Evolutionary conservation across 2,888 invertebrate species (phyloP), one percentile per base, ranked within the genome.

Genomic region (Mimas tiliae): DNA sequence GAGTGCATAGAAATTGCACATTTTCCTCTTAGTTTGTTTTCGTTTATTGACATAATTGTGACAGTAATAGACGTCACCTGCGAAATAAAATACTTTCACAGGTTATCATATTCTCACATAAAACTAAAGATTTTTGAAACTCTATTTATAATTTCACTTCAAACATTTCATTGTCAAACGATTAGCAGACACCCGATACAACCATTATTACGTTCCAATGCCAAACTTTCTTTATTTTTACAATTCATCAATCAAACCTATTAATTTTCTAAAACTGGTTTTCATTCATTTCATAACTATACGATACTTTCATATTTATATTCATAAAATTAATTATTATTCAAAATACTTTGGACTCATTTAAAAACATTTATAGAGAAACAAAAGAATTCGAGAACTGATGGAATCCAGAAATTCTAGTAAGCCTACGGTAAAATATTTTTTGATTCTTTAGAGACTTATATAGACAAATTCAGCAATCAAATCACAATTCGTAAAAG

Each of bases 181-280:
- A 27, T 52, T 52, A 52, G 52, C 33, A 52, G 52, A 38, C 58
- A 38, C 42, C 42, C 16, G 19, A 58, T 14, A 52, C 52, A 6
- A 38, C 42, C 6, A 19, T 58, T 58, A 58, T 58, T 38, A 58
- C 58, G 58, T 19, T 58, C 53, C 64, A 64, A 53, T 48, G 48
- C 12, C 47, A 48, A 48, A 65, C 65, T 65, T 65, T 65, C 65
- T 65, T 55, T 64, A 53, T 47, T 21, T 47, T 47, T 48, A 65
- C 48, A 47, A 58, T 58, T 58, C 65, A 66, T 66, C 63, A 66
- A 66, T 63, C 66, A 63, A 50, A 66, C 19, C 66, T 47, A 63
- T 63, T 63, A 66, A 63, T 66, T 66, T 50, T 66, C 33, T 53
- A 63, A 53, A 65, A 65, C 65, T 33, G 12, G 62, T 63, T 63